Conservation (phyloP, 2,888 invertebrate species). For the Chalcosyrphus nemorum region DNA sequence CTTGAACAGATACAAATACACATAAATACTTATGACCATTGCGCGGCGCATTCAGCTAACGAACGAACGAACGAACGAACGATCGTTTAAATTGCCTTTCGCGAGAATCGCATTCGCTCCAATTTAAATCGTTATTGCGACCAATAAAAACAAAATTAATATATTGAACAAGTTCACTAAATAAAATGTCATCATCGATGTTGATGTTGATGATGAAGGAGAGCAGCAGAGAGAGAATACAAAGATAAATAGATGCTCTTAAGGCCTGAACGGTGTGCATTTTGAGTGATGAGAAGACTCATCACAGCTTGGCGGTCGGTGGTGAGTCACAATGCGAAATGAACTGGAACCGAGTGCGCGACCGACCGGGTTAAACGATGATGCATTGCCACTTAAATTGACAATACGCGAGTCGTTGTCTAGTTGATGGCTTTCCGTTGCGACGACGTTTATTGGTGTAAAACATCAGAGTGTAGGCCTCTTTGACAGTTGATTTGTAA, state of each 20-base stretch:
- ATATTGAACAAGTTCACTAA: slow-evolving; percentile 57
- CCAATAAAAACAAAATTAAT: slow-evolving; percentile 58
- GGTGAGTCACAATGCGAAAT: slow-evolving; percentile 52
- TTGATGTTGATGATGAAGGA: slow-evolving; percentile 15
- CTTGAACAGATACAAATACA: background rate
- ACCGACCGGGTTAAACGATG: slow-evolving; percentile 69
- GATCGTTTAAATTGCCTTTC: slow-evolving; percentile 36
- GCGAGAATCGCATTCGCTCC: slow-evolving; percentile 60
- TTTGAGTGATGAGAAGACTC: slow-evolving; percentile 9
- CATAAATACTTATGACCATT: no score
- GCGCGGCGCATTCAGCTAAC: no score
- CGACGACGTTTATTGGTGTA: slow-evolving; percentile 69
- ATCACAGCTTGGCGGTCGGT: background rate
- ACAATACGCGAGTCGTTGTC: slow-evolving; percentile 49
- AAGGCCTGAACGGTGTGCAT: background rate
- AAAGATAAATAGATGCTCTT: background rate
- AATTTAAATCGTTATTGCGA: slow-evolving; percentile 64
- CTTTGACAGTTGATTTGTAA: slow-evolving; percentile 48
- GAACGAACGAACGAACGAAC: no score
- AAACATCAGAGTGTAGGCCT: slow-evolving; percentile 61
- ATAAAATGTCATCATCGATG: slow-evolving; percentile 40
- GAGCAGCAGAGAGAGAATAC: no score
- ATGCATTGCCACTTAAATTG: slow-evolving; percentile 69
- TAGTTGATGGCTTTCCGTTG: slow-evolving; percentile 57
- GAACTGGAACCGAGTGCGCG: slow-evolving; percentile 49